Percentiles rank a stretch among this genome's conserved stretches.
Evolutionary conservation across 2,888 invertebrate genomes (phyloP).

Genomic region (Dusona sp.): DNA sequence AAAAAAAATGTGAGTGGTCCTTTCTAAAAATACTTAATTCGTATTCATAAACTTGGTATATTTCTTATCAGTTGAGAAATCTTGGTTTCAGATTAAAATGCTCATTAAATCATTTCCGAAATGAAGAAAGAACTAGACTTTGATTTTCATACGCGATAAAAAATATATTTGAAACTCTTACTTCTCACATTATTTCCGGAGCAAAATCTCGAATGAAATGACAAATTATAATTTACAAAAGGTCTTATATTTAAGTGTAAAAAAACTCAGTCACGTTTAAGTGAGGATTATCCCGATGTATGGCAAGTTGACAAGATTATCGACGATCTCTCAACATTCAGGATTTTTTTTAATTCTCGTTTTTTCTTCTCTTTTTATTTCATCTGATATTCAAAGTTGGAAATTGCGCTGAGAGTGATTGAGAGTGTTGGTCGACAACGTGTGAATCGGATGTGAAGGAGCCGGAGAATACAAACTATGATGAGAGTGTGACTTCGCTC

Average conservation of each 20-base stretch:
- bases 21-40: background rate
- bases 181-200: background rate
- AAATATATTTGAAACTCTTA: background rate
- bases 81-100: background rate
- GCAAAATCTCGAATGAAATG: background rate
- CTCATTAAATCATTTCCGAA: constrained; percentile 4
- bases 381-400: constrained; percentile 76
- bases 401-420: constrained; percentile 83
- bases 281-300: constrained; percentile 54
- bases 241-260: constrained; percentile 18
- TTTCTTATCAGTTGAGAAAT: background rate
- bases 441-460: constrained; percentile 82
- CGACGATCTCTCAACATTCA: constrained; percentile 36
- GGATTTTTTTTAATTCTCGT: background rate
- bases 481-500: constrained; percentile 83
- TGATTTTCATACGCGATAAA: background rate
- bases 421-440: constrained; percentile 82
- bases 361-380: background rate
- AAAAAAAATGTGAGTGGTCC: background rate
- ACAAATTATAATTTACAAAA: constrained; percentile 46
- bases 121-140: background rate
- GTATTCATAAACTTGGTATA: background rate
- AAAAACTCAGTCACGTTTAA: constrained; percentile 51
- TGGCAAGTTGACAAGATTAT: constrained; percentile 63
- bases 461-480: constrained; percentile 82